Conservation (phyloP, 2,888 invertebrate genomes). For the Lydus trimaculatus region DNA sequence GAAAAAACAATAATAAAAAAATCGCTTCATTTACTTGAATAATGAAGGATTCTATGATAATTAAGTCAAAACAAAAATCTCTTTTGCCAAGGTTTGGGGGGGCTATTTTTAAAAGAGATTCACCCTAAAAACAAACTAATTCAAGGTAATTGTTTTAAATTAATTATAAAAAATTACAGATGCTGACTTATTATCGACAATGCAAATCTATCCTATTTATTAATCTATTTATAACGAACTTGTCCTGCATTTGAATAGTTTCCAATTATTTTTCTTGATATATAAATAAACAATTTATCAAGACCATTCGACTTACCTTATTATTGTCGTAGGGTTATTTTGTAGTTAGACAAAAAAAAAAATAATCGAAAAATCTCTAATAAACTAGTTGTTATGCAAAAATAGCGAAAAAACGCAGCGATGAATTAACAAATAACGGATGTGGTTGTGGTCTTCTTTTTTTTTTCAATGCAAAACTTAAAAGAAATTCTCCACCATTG, state of each 20-base stretch:
- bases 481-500: background rate
- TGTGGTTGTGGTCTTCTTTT: slow-evolving; percentile 17
- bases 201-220: slow-evolving; percentile 1
- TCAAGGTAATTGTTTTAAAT: too few species aligned
- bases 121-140: background rate
- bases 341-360: background rate
- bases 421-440: slow-evolving; percentile 12
- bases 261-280: slow-evolving; percentile 29
- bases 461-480: background rate
- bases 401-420: background rate
- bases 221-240: slow-evolving; percentile 32
- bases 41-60: background rate
- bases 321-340: background rate
- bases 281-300: slow-evolving; percentile 32
- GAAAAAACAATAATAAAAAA: background rate
- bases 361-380: too few species aligned
- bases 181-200: background rate
- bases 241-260: slow-evolving; percentile 30
- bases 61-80: slow-evolving; percentile 15
- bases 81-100: slow-evolving; percentile 22
- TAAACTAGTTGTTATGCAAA: background rate
- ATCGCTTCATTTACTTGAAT: background rate
- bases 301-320: slow-evolving; percentile 9
- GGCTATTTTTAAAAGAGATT: slow-evolving; percentile 24
- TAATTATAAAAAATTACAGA: background rate